Evolutionary conservation across 1,140 invertebrate genomes (phyloP), one percentile per base, ranked within the genome.

Genomic region (Hyposmocoma kahamanoa): DNA sequence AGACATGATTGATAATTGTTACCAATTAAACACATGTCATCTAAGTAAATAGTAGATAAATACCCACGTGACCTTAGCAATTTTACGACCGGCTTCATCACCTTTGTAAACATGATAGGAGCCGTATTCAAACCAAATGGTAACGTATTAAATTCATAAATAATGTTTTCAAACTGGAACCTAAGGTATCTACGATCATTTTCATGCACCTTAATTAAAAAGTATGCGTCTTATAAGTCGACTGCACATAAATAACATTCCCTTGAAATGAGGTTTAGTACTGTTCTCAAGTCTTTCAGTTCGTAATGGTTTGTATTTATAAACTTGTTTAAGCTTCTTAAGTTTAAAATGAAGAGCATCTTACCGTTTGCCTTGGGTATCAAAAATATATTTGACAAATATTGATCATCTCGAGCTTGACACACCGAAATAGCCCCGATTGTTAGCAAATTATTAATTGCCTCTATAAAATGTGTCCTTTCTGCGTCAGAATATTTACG

Each of bases 111-210:
- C 13, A 45, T 18, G 9, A 4, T 19, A 17, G 43, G 43, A 4
- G 43, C 43, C 13, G 43, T 30, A 32, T 20, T 30, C 4, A 45
- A 19, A 17, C 43, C 43, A 32, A 45, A 45, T 19, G 43, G 24
- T 19, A 45, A 45, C 10, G 32, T 28, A 19, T 47, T 45, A 45
- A 45, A 45, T 20, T 45, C 43, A 21, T 30, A 45, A 6, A 45
- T 11, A 5, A 8, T 20, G 9, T 9, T 6, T 9, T 45, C 19
- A 28, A 6, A 45, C 10, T 30, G 15, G 28, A 45, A 45, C n/a
- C 43, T 13, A 4, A 45, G 28, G 15, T 18, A 45, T 21, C 32
- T 45, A 18, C 19, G 28, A 19, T 3, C 18, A 20, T 28, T 3
- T 30, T 8, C 3, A 30, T 30, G 22, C 9, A 45, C 22, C 13